Base-by-base conservation (phyloP, 2,888 invertebrate species). In the Sialis fuliginosa region DNA sequence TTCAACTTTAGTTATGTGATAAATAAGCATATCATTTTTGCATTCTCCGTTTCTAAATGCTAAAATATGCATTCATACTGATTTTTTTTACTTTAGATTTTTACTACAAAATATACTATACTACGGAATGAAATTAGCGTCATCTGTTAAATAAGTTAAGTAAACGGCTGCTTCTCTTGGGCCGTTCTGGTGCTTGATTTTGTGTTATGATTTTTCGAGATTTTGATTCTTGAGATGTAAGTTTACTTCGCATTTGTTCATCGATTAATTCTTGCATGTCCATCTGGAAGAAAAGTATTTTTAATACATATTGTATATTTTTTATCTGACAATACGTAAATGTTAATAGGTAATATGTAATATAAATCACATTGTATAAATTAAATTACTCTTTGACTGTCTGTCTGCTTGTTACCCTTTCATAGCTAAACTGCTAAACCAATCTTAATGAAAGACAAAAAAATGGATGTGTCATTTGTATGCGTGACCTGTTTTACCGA, bases 191-290 rank as follows among this genome's bases (percentile, higher is more conserved):
- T 50, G 63, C 70, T 13, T 61, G 58, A 35, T 65, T 61, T 12
- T 59, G 54, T 1, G 66, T 67, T 45, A 70, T 62, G 58, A 58
- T 70, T 64, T 57, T 68, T 56, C 55, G 56, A 43, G 59, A 53
- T 46, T 71, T 68, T 56, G 74, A 65, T 66, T 79, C 71, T 56
- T 75, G 70, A 47, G 78, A 74, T 50, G 80, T 76, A 54, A 93
- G 69, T 68, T 91, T 90, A 58, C 77, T 81, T 52, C 82, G 80
- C 75, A 93, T 82, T 63, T 92, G 92, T 58, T 91, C 90, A 56
- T 91, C 87, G 49, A 93, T 74, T 40, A 93, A 69, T 59, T 87
- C 85, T 59, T 93, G 90, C 87, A 93, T 90, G 64, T 93, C 92
- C 80, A 90, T 87, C 84, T 91, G 71, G 6, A 69, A 46, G 10